phyloP scores from a whole-genome alignment of 2,888 invertebrate species.

The Chymomyza fuscimana region DNA sequence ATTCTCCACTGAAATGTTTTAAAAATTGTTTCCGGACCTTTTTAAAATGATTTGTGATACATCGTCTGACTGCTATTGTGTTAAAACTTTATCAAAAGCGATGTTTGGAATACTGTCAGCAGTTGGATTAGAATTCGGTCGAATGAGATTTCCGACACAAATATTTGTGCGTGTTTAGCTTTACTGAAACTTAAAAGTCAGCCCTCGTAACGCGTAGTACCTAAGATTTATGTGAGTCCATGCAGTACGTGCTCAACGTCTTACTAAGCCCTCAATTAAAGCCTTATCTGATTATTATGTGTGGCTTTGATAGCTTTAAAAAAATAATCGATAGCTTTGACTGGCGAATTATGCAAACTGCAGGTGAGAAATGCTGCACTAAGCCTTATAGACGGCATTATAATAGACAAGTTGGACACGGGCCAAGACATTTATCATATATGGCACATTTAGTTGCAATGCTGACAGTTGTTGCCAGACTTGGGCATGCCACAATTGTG shows the following conservation, averaged over 20 bases:
- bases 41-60: too few species aligned
- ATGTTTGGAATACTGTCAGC: too few species aligned
- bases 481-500: slow-evolving; percentile 22
- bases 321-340: slow-evolving; percentile 61
- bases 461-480: slow-evolving; percentile 1
- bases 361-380: not conserved
- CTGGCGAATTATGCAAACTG: slow-evolving; percentile 14
- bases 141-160: too few species aligned
- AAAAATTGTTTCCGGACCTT: too few species aligned
- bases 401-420: slow-evolving; percentile 52
- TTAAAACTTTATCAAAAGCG: too few species aligned
- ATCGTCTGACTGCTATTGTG: too few species aligned
- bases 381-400: not conserved
- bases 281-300: not conserved
- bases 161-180: too few species aligned
- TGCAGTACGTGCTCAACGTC: not conserved
- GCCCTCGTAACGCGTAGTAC: not conserved
- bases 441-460: slow-evolving; percentile 26
- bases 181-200: too few species aligned
- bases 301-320: not conserved
- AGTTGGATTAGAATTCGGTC: too few species aligned
- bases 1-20: too few species aligned
- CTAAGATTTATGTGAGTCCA: not conserved
- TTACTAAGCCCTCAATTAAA: not conserved
- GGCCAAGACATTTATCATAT: slow-evolving; percentile 39